Conservation (phyloP, 2,113 vertebrate genomes). For the Ceyx cyanopectus region DNA sequence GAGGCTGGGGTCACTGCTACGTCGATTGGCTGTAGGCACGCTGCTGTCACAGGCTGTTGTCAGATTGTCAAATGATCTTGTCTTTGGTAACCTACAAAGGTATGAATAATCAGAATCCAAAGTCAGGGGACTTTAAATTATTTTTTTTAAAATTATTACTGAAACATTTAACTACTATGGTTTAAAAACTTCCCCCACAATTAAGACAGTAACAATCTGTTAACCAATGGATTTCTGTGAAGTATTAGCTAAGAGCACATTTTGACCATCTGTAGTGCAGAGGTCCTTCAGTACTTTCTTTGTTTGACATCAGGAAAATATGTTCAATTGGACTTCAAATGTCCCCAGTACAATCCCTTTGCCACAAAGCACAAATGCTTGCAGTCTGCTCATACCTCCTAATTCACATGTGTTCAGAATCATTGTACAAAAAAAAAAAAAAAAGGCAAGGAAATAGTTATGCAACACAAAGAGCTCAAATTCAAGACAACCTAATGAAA, state of each 20-base stretch:
- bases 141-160: no score
- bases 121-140: background rate
- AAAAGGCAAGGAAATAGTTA: background rate
- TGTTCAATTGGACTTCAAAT: slow-evolving; percentile 8
- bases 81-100: slow-evolving; percentile 89
- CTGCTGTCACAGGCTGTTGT: slow-evolving; percentile 89
- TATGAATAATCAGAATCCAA: background rate
- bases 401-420: background rate
- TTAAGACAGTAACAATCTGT: background rate
- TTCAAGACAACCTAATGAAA: background rate
- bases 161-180: background rate
- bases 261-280: background rate
- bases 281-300: slow-evolving; percentile 1
- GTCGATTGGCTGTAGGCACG: slow-evolving; percentile 84
- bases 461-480: background rate
- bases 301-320: slow-evolving; percentile 13
- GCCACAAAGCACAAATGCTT: background rate
- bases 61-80: slow-evolving; percentile 95
- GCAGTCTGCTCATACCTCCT: slow-evolving; percentile 4
- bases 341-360: background rate
- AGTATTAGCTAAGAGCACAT: background rate
- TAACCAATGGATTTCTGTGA: background rate
- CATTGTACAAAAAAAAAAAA: background rate
- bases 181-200: background rate
- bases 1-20: slow-evolving; percentile 95